Base-by-base conservation (phyloP, 2,888 invertebrate genomes). In the Copidosoma aretas region DNA sequence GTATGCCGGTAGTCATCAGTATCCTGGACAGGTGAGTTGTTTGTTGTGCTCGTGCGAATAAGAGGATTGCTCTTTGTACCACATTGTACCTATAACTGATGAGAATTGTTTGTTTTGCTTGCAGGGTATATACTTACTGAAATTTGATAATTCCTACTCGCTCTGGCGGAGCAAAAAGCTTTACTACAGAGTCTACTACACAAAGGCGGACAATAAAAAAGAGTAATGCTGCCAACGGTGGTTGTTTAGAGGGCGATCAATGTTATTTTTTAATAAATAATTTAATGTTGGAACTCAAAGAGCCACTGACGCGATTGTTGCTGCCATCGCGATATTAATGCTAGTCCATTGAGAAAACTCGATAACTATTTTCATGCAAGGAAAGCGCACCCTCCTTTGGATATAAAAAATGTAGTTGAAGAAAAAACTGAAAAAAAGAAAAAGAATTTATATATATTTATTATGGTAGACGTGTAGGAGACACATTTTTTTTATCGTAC, bases 61-160 rank as follows among this genome's bases (percentile, higher is more conserved):
- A 10, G 14, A 17, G 46, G 4, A 46, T 17, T 46, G n/a, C 8
- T 46, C n/a, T 4, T 46, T 46, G 46, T 12, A 46, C 8, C 43
- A 15, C 43, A 10, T 43, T 43, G 43, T 12, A 43, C 10, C 10
- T 43, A 15, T 43, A 12, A 15, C 24, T 19, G 14, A 43, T 59
- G 43, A 53, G 21, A 41, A 53, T 32, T 3, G 8, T 64, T 52
- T 14, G 17, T 68, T 64, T 67, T 49, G 46, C 58, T 74, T 73
- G 79, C 92, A 95, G 85, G 99, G 99, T 21, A 95, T 98, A 51
- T 99, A 99, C 85, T 87, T 98, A 81, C 88, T 99, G 53, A 99
- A 99, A 86, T 99, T 99, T 85, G 99, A 99, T 86, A 99, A 99
- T 86, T 96, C 98, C 0, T 99, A 98, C 84, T 98, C 97, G 64